Evolutionary conservation across 2,797 vertebrate species (phyloP), one percentile per base, ranked within the genome.

Genomic region (Enteromius trimaculatus): DNA sequence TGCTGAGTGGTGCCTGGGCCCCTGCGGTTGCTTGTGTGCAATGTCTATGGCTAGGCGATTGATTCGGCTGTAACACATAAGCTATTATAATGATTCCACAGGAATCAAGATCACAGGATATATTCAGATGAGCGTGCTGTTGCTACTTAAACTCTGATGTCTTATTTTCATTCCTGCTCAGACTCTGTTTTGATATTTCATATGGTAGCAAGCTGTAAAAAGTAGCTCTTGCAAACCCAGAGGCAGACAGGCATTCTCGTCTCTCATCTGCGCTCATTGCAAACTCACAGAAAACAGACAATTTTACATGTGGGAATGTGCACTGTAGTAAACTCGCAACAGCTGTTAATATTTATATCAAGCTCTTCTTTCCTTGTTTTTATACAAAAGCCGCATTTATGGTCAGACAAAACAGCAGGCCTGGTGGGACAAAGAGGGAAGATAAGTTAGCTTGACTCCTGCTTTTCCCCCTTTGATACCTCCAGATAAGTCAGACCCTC

Each of bases 401-500:
- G 87, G 92, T 88, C 90, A 91, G 89, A 91, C 83, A 82, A 81
- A 88, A 90, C 90, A 92, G 75, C 90, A 88, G 89, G 90, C 90
- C 88, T 82, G 49, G 88, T 58, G 88, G 89, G 87, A 88, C 86
- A 81, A 72, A 77, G 85, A 81, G 84, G 85, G 39, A 71, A 87
- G 86, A 90, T 70, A 82, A 88, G 87, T 90, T 88, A 88, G 92
- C 93, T 68, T 26, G 66, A 90, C 88, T 94, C 91, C 53, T 88
- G 87, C 84, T 74, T 91, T 89, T 87, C 62, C 44, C 34, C 21
- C 42, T 88, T 62, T 92, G 94, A 93, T 95, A 95, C 92, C 92
- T 92, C 92, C 84, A 91, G 94, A 95, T 94, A 93, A 93, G 89
- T n/a, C 68, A 75, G n/a, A 83, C 90, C 92, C 92, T 90, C 82